Evolutionary conservation across 2,797 vertebrate genomes (phyloP), one percentile per base, ranked within the genome.

Genomic region (Manis javanica): DNA sequence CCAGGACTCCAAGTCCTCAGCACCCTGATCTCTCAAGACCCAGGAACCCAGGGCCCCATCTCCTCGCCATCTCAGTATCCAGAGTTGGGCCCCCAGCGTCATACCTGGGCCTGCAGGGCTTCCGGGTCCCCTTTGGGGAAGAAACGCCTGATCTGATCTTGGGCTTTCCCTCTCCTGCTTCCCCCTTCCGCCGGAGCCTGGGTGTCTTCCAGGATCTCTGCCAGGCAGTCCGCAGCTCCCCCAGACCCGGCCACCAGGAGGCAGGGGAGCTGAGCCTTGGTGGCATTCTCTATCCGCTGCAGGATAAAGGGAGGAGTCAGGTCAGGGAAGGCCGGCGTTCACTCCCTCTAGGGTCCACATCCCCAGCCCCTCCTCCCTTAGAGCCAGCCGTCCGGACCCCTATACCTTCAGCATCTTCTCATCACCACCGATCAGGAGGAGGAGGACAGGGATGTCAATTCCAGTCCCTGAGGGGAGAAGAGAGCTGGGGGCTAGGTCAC

Each of bases 391-490:
- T 10, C 11, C 2, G 12, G 55, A 24, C 5, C 4, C 53, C 31
- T 29, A 0, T 98, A 99, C 99, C 99, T 99, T 98, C 82, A 99
- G 71, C 98, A 99, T 99, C 34, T 97, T 96, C 72, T 98, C 98
- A 0, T 99, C 98, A 26, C 99, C 99, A 68, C 98, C 98, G 3
- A 99, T 99, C 26, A 99, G 98, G 97, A 99, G 98, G 55, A 99
- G 99, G 75, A 99, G 97, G 59, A 99, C 99, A 0, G 99, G 99
- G 90, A 99, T 99, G 96, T 99, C 99, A 88, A 99, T 99, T 69
- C 99, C 99, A 53, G 98, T 99, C 9, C 99, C 99, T 99, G 98
- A 79, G 14, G 68, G 82, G 49, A 46, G 81, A 61, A 68, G 10
- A n/a, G 11, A 66, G 37, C 9, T 0, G 0, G 34, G 51, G 31